These are phyloP conservation scores for Agriotes lineatus DNA, from an alignment of 2,888 invertebrate genomes.

Conservation along the genomic window DNA sequence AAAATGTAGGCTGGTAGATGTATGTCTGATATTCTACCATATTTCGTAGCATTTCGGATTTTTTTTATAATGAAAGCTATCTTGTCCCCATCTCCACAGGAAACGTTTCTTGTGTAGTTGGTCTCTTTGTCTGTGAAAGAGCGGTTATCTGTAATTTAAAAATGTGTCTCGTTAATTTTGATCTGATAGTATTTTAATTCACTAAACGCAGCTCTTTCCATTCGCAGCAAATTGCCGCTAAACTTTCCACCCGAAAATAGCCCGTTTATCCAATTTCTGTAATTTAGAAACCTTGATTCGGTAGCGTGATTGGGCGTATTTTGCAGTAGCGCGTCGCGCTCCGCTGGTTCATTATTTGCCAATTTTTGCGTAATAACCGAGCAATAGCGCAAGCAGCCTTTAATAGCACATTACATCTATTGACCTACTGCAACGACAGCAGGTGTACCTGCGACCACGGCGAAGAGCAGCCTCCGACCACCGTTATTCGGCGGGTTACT, in stretches of 20 bases:
- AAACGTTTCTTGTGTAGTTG: no score
- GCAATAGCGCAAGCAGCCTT: slow-evolving; percentile 19
- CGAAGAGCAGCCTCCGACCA: slow-evolving; percentile 18
- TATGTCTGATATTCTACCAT: no score
- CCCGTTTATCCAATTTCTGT: not conserved
- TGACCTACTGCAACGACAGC: slow-evolving; percentile 24
- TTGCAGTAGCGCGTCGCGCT: slow-evolving; percentile 10
- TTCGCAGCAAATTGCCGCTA: not conserved
- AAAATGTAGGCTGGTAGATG: no score
- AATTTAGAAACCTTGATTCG: slow-evolving; percentile 6
- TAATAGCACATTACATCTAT: slow-evolving; percentile 21
- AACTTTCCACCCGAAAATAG: not conserved
- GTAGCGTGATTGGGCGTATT: not conserved
- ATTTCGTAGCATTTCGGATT: no score
- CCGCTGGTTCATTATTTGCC: slow-evolving; percentile 17
- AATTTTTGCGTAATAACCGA: slow-evolving; percentile 21
- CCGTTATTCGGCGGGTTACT: slow-evolving; percentile 41
- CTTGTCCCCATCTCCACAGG: no score
- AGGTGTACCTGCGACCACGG: slow-evolving; percentile 17
- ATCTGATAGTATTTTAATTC: no score
- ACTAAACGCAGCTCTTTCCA: no score
- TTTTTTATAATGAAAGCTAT: no score
- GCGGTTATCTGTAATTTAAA: no score
- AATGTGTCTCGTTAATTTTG: no score
- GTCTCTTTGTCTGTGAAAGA: no score